Percentiles rank a stretch among this genome's conserved stretches.
Conservation (phyloP, 2,797 vertebrate species). For the Aplochiton taeniatus region DNA sequence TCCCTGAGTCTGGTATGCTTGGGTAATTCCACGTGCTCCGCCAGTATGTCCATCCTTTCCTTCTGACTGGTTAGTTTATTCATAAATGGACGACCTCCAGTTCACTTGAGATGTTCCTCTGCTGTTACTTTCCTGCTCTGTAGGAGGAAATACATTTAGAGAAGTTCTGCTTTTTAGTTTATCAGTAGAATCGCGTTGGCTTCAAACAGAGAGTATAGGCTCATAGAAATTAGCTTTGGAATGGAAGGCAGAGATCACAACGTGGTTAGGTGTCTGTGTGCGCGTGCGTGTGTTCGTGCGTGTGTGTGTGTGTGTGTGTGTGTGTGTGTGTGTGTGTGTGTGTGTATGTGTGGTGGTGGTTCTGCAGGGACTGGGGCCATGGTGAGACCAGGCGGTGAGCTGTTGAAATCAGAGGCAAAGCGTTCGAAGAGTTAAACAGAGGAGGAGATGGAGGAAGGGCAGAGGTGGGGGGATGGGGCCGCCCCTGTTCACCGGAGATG, state of each 20-base stretch:
- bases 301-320: slow-evolving; percentile 13
- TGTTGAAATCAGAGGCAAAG: slow-evolving; percentile 8
- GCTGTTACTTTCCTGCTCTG: too few species aligned
- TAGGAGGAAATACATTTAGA: too few species aligned
- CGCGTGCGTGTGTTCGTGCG: neutral
- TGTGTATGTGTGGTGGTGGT: slow-evolving; percentile 13
- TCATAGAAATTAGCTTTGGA: too few species aligned
- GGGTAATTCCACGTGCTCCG: neutral
- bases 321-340: slow-evolving; percentile 5
- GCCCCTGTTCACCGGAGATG: slow-evolving; percentile 73
- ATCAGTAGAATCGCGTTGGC: too few species aligned
- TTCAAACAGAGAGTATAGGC: too few species aligned
- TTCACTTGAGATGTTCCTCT: too few species aligned
- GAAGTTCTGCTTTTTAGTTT: too few species aligned
- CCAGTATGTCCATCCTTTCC: neutral
- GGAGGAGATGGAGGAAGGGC: slow-evolving; percentile 1
- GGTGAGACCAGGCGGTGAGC: slow-evolving; percentile 24
- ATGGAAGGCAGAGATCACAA: too few species aligned
- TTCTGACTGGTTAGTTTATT: neutral
- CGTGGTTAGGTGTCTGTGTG: slow-evolving; percentile 3
- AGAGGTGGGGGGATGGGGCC: slow-evolving; percentile 16
- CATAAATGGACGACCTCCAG: neutral
- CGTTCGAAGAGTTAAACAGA: slow-evolving; percentile 30
- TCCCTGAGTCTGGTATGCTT: slow-evolving; percentile 1
- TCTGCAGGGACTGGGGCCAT: slow-evolving; percentile 8